These are phyloP conservation scores for Plebejus melissa DNA, from an alignment of 2,888 invertebrate species.

Conservation along the genomic window DNA sequence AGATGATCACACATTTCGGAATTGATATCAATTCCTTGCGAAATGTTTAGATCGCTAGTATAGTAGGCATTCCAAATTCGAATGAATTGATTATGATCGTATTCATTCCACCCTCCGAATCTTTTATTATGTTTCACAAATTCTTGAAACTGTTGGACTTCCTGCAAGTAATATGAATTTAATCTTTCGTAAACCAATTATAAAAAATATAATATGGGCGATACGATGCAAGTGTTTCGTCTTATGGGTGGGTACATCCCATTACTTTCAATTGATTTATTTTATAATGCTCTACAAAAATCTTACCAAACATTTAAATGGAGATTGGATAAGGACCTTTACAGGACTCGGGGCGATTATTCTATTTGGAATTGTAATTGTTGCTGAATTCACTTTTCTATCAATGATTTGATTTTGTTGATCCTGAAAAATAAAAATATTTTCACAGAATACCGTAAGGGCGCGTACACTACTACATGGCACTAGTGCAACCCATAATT, in stretches of 20 bases:
- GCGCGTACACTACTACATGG: too few species aligned
- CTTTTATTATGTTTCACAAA: conserved; percentile 73
- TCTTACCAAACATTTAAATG: conserved; percentile 59
- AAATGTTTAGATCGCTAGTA: conserved; percentile 33
- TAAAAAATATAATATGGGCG: too few species aligned
- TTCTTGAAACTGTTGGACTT: conserved; percentile 76
- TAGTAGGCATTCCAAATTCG: conserved; percentile 60
- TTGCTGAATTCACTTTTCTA: conserved; percentile 20
- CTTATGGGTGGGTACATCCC: too few species aligned
- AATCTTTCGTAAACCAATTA: not conserved
- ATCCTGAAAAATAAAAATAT: conserved; percentile 34
- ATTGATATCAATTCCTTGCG: conserved; percentile 32
- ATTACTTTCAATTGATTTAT: not conserved
- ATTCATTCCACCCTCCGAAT: conserved; percentile 78
- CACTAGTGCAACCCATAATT: too few species aligned
- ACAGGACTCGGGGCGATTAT: conserved; percentile 64
- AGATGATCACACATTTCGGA: conserved; percentile 42
- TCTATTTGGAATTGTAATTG: conserved; percentile 42
- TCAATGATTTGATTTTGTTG: not conserved
- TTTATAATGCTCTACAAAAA: not conserved
- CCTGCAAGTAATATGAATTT: conserved; percentile 48
- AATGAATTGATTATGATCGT: conserved; percentile 76
- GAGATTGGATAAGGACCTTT: conserved; percentile 56
- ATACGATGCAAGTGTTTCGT: too few species aligned
- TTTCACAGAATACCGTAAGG: too few species aligned